Conservation (phyloP, 30 jellyfish, hydroid and myxozoan genomes). For the Morbakka virulenta region DNA sequence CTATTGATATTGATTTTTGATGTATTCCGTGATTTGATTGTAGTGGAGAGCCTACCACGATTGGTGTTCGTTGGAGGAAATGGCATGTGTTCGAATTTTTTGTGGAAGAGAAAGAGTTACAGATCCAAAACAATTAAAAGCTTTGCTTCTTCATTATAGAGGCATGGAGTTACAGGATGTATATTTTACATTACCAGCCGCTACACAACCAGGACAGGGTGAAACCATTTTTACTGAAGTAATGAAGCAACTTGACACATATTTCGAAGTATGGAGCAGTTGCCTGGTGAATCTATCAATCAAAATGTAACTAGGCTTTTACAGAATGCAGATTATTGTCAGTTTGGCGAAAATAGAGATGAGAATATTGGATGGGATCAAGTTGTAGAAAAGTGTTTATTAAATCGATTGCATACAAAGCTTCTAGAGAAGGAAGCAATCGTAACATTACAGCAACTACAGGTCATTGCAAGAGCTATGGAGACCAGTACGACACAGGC, state of each 20-base stretch:
- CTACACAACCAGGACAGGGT: too few relatives aligned
- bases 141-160: constrained; percentile 46
- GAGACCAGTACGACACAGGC: too few relatives aligned
- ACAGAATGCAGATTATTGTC: too few relatives aligned
- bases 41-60: constrained; percentile 7
- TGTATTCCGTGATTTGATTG: too few relatives aligned
- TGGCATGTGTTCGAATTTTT: constrained; percentile 56
- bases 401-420: constrained; percentile 5
- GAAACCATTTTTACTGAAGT: background rate
- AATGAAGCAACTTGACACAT: background rate
- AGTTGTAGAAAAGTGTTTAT: constrained; percentile 36
- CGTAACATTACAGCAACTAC: too few relatives aligned
- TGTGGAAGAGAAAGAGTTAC: too few relatives aligned
- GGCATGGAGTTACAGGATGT: constrained; percentile 15
- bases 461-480: too few relatives aligned
- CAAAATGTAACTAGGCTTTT: too few relatives aligned
- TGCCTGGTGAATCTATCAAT: constrained; percentile 6
- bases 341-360: constrained; percentile 12
- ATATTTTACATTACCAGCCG: too few relatives aligned
- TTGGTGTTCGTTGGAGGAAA: constrained; percentile 54
- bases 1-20: too few relatives aligned
- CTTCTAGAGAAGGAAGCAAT: too few relatives aligned
- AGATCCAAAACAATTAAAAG: too few relatives aligned
- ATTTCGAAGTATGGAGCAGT: constrained; percentile 2
- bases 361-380: constrained; percentile 42